Conservation (phyloP, 2,888 invertebrate genomes). For the Caradrina kadenii region DNA sequence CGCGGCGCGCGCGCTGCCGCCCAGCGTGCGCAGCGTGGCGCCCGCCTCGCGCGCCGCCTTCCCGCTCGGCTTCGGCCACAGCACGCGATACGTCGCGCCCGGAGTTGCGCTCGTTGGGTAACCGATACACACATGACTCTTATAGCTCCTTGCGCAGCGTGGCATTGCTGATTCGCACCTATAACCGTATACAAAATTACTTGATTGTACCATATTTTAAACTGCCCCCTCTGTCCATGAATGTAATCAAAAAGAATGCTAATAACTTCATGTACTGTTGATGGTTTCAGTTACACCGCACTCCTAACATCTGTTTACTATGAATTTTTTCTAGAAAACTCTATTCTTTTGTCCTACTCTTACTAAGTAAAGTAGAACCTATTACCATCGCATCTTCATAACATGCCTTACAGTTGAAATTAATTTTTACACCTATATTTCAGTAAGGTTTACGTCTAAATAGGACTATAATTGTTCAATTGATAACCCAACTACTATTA, state of each 20-base stretch:
- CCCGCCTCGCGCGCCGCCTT: slow-evolving; percentile 95
- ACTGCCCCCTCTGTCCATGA: too few relatives aligned
- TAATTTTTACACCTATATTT: background rate
- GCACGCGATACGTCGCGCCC: slow-evolving; percentile 95
- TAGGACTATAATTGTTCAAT: background rate
- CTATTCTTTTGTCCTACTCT: slow-evolving; percentile 33
- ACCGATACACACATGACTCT: slow-evolving; percentile 37
- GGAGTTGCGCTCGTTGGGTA: slow-evolving; percentile 97
- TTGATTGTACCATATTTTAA: too few relatives aligned
- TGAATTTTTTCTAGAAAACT: slow-evolving; percentile 62
- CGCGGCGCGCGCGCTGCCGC: slow-evolving; percentile 91
- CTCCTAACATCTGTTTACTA: slow-evolving; percentile 70
- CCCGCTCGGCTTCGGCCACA: slow-evolving; percentile 97
- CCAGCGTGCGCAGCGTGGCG: slow-evolving; percentile 91
- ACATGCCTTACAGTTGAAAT: background rate
- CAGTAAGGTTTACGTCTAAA: background rate
- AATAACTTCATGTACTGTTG: too few relatives aligned
- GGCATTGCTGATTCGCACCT: too few relatives aligned
- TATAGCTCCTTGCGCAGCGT: too few relatives aligned
- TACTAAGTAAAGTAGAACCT: slow-evolving; percentile 8
- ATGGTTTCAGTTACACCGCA: slow-evolving; percentile 68
- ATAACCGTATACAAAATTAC: too few relatives aligned
- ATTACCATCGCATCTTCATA: background rate
- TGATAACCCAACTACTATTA: background rate
- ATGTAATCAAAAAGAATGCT: too few relatives aligned